Evolutionary conservation across 1,140 invertebrate species (phyloP).

Genomic region (Pentalonia nigronervosa): DNA sequence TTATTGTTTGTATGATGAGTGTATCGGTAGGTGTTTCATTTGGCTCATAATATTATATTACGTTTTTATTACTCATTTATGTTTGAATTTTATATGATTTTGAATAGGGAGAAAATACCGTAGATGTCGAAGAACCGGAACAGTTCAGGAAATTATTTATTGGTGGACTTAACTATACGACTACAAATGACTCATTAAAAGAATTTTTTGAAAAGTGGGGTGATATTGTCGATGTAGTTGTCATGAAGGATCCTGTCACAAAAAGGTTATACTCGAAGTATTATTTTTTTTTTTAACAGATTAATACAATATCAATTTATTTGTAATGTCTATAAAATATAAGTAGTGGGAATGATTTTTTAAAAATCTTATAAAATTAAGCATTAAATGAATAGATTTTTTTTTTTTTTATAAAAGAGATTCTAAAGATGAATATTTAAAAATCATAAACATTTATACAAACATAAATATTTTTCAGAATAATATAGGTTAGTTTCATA

Average conservation of each 20-base stretch:
- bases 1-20: neutral
- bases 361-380: neutral
- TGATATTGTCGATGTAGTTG: constrained; percentile 95
- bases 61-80: neutral
- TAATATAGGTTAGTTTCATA: neutral
- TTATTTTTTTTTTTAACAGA: neutral
- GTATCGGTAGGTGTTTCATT: constrained; percentile 21
- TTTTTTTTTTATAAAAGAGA: no score
- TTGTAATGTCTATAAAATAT: neutral
- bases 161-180: constrained; percentile 93
- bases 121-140: constrained; percentile 77
- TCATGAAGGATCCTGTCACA: constrained; percentile 96
- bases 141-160: constrained; percentile 96
- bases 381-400: no score
- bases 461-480: neutral
- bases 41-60: neutral
- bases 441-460: neutral
- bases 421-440: neutral
- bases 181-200: constrained; percentile 91
- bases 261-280: constrained; percentile 67
- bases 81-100: neutral
- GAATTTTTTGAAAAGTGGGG: constrained; percentile 97
- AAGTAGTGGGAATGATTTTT: neutral
- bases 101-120: constrained; percentile 35
- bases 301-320: neutral